Base-by-base conservation (phyloP, 2,797 vertebrate genomes). In the Onychomys leucogaster region DNA sequence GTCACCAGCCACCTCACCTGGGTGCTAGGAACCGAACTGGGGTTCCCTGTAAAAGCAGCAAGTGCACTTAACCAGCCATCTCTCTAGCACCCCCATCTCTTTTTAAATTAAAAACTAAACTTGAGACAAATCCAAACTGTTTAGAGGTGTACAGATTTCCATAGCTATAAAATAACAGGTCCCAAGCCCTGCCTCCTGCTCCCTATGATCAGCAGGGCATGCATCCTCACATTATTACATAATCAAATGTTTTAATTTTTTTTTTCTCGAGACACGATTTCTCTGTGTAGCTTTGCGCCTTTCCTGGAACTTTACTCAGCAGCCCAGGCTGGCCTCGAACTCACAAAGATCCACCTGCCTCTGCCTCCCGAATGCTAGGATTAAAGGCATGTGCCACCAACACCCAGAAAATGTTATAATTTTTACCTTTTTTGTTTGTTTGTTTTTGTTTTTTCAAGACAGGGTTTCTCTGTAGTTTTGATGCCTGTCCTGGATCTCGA, bases 41-140 rank as follows among this genome's bases (percentile, higher is more conserved):
- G 34, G 61, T 46, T 61, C 82, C 34, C 55, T 34, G 10, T 9
- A 65, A 85, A 46, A 12, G 27, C 81, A 41, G 59, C 46, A 6
- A 6, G 27, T 12, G 5, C 29, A 19, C 37, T 10, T 5, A 84
- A 27, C 7, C 81, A 43, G 37, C 9, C 37, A 32, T 19, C 81
- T 25, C 59, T 32, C 27, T 32, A 41, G 37, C 59, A 43, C 9
- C 37, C 32, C 41, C 59, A 32, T 43, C 37, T 11, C 81, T 63
- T 75, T 41, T 83, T 43, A 63, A 61, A 29, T 61, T 27, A 81
- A 82, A 77, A 65, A 16, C 85, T 67, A 90, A 89, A 57, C 65
- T 78, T 91, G 52, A 75, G 43, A 91, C 90, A 84, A 69, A 94
- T 76, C 61, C 25, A 17, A 71, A 92, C n/a, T 12, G 75, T 73